Conservation (phyloP, 2,888 invertebrate genomes). For the Anthophora plumipes region DNA sequence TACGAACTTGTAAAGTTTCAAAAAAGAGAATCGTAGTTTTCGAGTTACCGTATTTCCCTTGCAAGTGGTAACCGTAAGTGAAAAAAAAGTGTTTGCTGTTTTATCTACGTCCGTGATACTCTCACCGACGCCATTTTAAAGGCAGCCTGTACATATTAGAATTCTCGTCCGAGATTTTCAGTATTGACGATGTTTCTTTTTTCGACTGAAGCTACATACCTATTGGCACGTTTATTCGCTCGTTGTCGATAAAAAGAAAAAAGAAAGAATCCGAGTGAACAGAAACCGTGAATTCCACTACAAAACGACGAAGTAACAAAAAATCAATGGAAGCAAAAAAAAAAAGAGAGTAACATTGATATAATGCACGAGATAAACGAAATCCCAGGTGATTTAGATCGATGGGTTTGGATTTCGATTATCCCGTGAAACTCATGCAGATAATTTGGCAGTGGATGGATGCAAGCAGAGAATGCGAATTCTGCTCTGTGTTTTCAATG, state of each 20-base stretch:
- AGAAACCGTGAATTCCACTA: slow-evolving; percentile 4
- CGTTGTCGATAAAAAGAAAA: neutral
- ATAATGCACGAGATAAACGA: slow-evolving; percentile 20
- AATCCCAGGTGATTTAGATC: neutral
- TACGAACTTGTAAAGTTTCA: too few relatives aligned
- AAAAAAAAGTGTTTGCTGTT: too few relatives aligned
- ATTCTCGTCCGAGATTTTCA: neutral
- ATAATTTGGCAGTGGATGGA: slow-evolving; percentile 75
- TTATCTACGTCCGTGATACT: too few relatives aligned
- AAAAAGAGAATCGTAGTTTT: too few relatives aligned
- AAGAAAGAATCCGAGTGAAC: too few relatives aligned
- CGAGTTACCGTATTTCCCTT: neutral
- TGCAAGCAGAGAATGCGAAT: slow-evolving; percentile 69
- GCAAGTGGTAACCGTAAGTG: too few relatives aligned
- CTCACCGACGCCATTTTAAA: slow-evolving; percentile 12
- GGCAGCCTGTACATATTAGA: neutral
- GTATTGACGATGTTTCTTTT: neutral
- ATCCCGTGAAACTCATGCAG: slow-evolving; percentile 17
- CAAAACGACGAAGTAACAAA: neutral
- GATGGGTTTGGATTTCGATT: slow-evolving; percentile 35
- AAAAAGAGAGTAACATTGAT: neutral
- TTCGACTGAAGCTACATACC: neutral
- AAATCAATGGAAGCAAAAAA: neutral
- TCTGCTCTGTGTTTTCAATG: slow-evolving; percentile 71
- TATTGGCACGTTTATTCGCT: slow-evolving; percentile 9